Conservation (phyloP, 2,797 vertebrate genomes). For the Poliocrania exsul region DNA sequence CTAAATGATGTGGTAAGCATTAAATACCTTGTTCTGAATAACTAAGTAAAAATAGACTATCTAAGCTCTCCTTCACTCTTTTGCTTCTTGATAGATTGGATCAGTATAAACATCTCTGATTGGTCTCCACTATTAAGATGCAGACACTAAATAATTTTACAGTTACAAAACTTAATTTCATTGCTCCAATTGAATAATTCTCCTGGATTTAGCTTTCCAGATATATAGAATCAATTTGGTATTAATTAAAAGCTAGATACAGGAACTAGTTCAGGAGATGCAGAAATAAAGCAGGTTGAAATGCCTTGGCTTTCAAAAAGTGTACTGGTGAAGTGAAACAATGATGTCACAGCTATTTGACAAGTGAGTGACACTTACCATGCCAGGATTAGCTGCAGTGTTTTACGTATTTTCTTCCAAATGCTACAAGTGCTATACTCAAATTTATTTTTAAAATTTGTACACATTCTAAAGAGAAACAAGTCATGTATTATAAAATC, state of each 20-base stretch:
- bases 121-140: not conserved
- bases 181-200: not conserved
- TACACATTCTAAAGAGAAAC: not conserved
- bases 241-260: not conserved
- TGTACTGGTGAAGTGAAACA: not conserved
- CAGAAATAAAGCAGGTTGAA: not conserved
- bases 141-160: not conserved
- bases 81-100: not conserved
- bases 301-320: not conserved
- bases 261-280: not conserved
- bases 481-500: not conserved
- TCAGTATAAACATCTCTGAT: not conserved
- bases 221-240: not conserved
- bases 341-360: not conserved
- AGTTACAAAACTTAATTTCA: not conserved
- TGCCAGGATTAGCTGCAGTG: not conserved
- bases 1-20: not conserved
- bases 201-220: not conserved
- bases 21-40: not conserved
- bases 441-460: not conserved
- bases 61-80: not conserved
- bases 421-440: not conserved
- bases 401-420: not conserved
- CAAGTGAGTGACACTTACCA: not conserved
- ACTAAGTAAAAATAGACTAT: not conserved